Conservation (phyloP, 2,888 invertebrate genomes). For the Apoderus coryli region DNA sequence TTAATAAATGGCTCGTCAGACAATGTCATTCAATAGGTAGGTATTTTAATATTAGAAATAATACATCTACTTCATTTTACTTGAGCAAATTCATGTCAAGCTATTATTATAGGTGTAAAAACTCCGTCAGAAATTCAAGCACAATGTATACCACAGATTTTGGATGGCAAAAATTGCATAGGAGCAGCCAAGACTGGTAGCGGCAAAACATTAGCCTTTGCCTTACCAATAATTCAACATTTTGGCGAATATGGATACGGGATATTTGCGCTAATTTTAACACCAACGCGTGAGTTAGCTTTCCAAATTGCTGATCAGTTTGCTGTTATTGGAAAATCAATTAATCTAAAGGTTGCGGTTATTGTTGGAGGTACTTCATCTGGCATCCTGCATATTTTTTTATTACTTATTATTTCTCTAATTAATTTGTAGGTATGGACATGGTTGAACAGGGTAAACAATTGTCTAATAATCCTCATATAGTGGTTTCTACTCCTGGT, state of each 20-base stretch:
- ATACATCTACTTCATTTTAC: no score
- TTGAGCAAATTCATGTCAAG: no score
- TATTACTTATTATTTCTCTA: neutral
- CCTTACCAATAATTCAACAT: conserved; percentile 81
- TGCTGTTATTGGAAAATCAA: conserved; percentile 74
- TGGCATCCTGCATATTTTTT: neutral
- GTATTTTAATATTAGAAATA: no score
- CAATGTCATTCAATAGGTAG: conserved; percentile 56
- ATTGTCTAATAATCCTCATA: conserved; percentile 72
- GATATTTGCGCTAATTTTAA: conserved; percentile 85
- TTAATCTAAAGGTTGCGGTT: conserved; percentile 68
- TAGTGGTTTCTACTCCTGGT: conserved; percentile 95
- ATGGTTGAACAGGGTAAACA: conserved; percentile 80
- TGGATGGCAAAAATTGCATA: conserved; percentile 74
- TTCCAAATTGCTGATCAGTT: conserved; percentile 95
- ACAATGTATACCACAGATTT: conserved; percentile 64
- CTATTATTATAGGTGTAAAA: conserved; percentile 57
- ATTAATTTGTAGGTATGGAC: conserved; percentile 57
- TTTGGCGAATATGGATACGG: conserved; percentile 91
- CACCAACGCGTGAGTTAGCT: conserved; percentile 88
- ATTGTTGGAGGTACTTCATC: conserved; percentile 70
- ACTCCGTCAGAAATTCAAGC: conserved; percentile 69
- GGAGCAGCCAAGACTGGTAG: conserved; percentile 97
- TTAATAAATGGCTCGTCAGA: conserved; percentile 60
- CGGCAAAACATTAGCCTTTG: conserved; percentile 97